These are phyloP conservation scores for Lagria hirta DNA, from an alignment of 2,888 invertebrate species.

Conservation along the genomic window DNA sequence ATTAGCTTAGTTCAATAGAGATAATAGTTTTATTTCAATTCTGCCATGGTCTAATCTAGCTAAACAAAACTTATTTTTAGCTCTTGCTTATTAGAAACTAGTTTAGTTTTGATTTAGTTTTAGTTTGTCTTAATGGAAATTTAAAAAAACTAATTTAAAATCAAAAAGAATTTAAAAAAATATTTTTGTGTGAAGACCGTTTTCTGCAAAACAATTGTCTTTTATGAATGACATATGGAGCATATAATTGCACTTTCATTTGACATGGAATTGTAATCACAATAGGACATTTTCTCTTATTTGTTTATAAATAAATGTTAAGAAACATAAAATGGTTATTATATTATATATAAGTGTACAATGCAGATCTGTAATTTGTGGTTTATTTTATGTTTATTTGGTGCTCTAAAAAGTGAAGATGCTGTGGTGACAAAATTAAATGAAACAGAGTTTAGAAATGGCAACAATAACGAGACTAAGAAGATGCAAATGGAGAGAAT, in stretches of 20 bases:
- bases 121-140: too few species aligned
- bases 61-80: too few species aligned
- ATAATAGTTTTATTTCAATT: too few species aligned
- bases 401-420: slow-evolving; percentile 2
- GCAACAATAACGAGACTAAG: slow-evolving; percentile 5
- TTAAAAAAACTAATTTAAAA: too few species aligned
- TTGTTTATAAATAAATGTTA: slow-evolving; percentile 9
- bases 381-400: slow-evolving; percentile 7
- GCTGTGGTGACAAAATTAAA: not conserved
- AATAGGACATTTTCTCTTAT: slow-evolving; percentile 30
- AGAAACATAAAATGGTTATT: slow-evolving; percentile 12
- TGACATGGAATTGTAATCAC: slow-evolving; percentile 36
- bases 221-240: slow-evolving; percentile 32
- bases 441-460: too few species aligned
- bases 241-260: slow-evolving; percentile 37
- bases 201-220: too few species aligned
- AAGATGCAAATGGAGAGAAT: slow-evolving; percentile 24
- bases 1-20: too few species aligned
- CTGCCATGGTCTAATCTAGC: too few species aligned
- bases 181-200: too few species aligned
- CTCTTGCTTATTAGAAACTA: too few species aligned
- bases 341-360: slow-evolving; percentile 4
- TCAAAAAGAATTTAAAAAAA: too few species aligned
- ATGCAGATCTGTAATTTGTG: slow-evolving; percentile 12
- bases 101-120: too few species aligned